Evolutionary conservation across 1,140 invertebrate genomes (phyloP).

Genomic region (Pantala flavescens): DNA sequence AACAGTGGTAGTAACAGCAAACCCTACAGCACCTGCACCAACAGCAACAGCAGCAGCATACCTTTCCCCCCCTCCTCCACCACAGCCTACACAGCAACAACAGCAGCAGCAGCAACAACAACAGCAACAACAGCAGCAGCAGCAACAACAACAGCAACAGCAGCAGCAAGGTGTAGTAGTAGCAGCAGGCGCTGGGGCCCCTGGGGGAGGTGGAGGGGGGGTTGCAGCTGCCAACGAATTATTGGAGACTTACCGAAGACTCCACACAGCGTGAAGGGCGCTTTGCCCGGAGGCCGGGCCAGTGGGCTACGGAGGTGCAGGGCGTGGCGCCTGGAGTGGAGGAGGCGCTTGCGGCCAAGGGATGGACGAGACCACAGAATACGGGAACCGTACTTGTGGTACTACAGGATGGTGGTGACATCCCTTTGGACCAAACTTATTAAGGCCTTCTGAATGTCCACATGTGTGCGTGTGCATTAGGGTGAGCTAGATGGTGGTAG

Average conservation of each 20-base stretch:
- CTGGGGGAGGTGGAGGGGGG: conserved; percentile 34
- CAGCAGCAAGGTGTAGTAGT: conserved; percentile 18
- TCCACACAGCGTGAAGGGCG: conserved; percentile 19
- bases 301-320: background rate
- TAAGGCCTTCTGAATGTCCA: background rate
- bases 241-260: conserved; percentile 21
- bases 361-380: background rate
- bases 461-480: background rate
- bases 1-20: background rate
- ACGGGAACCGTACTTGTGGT: background rate
- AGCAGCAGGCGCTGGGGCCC: conserved; percentile 30
- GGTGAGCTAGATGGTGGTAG: background rate
- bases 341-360: background rate
- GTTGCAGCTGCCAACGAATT: conserved; percentile 25
- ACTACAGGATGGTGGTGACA: background rate
- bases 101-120: conserved; percentile 20
- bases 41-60: conserved; percentile 20
- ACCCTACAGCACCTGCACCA: conserved; percentile 25
- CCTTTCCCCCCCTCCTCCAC: conserved; percentile 3
- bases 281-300: conserved; percentile 3
- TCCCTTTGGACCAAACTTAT: background rate
- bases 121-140: conserved; percentile 23
- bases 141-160: conserved; percentile 22
- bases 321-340: background rate
- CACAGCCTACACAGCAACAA: conserved; percentile 21